phyloP scores from a whole-genome alignment of 1,140 invertebrate species.

The Sinella curviseta region DNA sequence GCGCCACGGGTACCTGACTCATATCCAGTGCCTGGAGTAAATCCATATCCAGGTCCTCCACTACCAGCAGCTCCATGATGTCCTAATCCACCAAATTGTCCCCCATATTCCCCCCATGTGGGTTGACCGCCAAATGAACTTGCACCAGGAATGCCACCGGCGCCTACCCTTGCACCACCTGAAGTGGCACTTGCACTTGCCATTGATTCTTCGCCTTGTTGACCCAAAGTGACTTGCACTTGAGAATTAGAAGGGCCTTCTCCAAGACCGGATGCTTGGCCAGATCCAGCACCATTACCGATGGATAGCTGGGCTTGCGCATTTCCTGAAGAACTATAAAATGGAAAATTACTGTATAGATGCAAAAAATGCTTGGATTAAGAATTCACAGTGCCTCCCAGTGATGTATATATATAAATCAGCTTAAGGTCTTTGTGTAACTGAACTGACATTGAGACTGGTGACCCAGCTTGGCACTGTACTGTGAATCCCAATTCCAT shows the following conservation, averaged over 20 bases:
- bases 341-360: not conserved
- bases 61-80: too few species aligned
- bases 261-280: constrained; percentile 28
- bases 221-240: constrained; percentile 34
- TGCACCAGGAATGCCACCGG: not conserved
- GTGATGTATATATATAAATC: too few species aligned
- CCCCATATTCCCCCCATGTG: not conserved
- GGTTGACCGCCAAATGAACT: too few species aligned
- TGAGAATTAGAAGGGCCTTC: constrained; percentile 33
- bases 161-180: not conserved
- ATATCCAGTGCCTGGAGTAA: too few species aligned
- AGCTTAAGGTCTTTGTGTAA: too few species aligned
- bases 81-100: not conserved
- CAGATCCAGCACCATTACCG: constrained; percentile 19
- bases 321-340: constrained; percentile 32
- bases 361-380: too few species aligned
- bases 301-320: constrained; percentile 28
- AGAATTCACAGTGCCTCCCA: too few species aligned
- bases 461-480: too few species aligned
- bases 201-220: constrained; percentile 32
- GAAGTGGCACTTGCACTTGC: constrained; percentile 31
- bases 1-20: too few species aligned
- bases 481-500: not conserved
- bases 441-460: too few species aligned
- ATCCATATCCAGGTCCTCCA: too few species aligned